These are phyloP conservation scores for Drosophila kikkawai DNA, from an alignment of 1,140 invertebrate species.

Conservation along the genomic window DNA sequence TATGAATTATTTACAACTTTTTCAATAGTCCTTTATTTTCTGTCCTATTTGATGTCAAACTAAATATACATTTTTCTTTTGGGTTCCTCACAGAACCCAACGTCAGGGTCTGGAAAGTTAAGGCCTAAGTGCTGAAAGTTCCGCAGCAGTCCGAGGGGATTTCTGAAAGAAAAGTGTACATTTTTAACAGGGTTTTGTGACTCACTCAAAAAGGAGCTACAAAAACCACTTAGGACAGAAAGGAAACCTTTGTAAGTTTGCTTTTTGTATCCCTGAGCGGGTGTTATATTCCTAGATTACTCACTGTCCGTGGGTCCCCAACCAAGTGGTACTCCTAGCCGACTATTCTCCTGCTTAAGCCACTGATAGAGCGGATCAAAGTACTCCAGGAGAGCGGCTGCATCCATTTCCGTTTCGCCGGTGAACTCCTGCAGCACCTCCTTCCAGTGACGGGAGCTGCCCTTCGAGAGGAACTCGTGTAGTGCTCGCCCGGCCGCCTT, in stretches of 20 bases:
- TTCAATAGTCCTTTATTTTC: slow-evolving; percentile 10
- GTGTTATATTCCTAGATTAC: slow-evolving; percentile 9
- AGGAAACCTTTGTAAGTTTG: background rate
- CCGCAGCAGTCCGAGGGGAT: slow-evolving; percentile 68
- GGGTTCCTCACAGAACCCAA: background rate
- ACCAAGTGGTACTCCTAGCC: slow-evolving; percentile 69
- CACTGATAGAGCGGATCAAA: slow-evolving; percentile 84
- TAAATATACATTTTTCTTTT: slow-evolving; percentile 9
- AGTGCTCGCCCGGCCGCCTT: slow-evolving; percentile 84
- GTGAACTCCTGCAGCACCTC: slow-evolving; percentile 87
- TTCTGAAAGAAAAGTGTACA: slow-evolving; percentile 34
- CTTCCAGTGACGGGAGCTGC: slow-evolving; percentile 87
- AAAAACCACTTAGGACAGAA: background rate
- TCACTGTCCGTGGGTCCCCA: slow-evolving; percentile 76
- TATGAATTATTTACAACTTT: slow-evolving; percentile 28
- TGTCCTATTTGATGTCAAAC: slow-evolving; percentile 1
- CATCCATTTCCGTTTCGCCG: slow-evolving; percentile 86
- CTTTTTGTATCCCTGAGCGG: background rate
- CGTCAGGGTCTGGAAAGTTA: slow-evolving; percentile 4
- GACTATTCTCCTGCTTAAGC: slow-evolving; percentile 80
- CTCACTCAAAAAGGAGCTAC: background rate
- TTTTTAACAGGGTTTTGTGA: too few species aligned
- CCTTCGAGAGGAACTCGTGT: slow-evolving; percentile 72
- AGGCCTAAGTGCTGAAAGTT: slow-evolving; percentile 60
- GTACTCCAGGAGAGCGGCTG: slow-evolving; percentile 82